Percentiles rank a stretch among this genome's conserved stretches.
Evolutionary conservation across 2,888 invertebrate species (phyloP).

Genomic region (Himalopsyche kuldschensis): DNA sequence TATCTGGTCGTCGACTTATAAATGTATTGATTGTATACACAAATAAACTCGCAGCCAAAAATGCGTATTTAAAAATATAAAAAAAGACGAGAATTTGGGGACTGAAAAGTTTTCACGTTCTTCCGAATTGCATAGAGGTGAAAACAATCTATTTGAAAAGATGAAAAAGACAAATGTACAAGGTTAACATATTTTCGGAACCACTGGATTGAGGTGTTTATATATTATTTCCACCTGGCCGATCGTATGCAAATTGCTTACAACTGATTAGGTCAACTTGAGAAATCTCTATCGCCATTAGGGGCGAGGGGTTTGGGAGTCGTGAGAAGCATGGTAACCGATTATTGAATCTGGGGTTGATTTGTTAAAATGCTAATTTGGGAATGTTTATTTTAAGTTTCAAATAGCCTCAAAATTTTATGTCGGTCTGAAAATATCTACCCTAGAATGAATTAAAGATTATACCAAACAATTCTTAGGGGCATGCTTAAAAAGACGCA

Average conservation of each 20-base stretch:
- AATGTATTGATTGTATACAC: too few relatives aligned
- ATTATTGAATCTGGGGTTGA: conserved; percentile 13
- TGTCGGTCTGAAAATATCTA: not conserved
- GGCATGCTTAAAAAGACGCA: too few relatives aligned
- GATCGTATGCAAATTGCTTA: conserved; percentile 27
- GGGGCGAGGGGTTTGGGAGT: not conserved
- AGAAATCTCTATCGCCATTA: not conserved
- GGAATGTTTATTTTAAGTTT: not conserved
- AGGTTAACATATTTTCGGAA: not conserved
- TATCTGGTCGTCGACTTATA: too few relatives aligned
- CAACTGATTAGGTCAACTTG: conserved; percentile 20
- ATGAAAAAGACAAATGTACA: not conserved
- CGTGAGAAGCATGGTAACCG: conserved; percentile 2
- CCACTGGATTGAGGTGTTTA: not conserved
- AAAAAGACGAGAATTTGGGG: too few relatives aligned
- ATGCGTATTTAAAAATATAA: too few relatives aligned
- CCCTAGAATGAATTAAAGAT: too few relatives aligned
- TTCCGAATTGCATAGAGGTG: too few relatives aligned
- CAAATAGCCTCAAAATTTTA: not conserved
- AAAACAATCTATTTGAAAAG: not conserved
- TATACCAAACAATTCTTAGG: too few relatives aligned
- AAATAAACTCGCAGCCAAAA: too few relatives aligned
- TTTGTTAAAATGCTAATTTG: not conserved
- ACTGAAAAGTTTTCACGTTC: too few relatives aligned
- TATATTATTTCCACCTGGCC: conserved; percentile 19